Evolutionary conservation across 2,888 invertebrate genomes (phyloP).

Genomic region (Drosophila anceps): DNA sequence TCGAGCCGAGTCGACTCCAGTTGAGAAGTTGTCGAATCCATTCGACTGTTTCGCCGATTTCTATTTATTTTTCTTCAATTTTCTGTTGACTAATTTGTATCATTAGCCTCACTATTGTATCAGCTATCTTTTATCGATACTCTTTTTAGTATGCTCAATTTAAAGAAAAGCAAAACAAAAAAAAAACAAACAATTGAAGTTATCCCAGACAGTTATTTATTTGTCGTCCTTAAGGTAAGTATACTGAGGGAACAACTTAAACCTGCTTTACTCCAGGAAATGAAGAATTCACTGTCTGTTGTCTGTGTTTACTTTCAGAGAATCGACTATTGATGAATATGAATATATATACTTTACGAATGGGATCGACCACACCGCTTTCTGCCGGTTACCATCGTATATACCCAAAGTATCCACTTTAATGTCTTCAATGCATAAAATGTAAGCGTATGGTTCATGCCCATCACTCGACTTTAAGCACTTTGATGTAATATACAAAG

Average conservation of each 20-base stretch:
- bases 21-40: not conserved
- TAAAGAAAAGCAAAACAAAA: not conserved
- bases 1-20: not conserved
- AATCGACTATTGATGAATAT: too few species aligned
- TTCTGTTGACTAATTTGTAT: conserved; percentile 34
- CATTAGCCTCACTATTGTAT: conserved; percentile 6
- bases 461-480: not conserved
- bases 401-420: too few species aligned
- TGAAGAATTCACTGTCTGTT: not conserved
- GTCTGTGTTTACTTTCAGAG: not conserved
- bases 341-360: too few species aligned
- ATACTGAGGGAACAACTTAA: not conserved
- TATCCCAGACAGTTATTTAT: not conserved
- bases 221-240: not conserved
- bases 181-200: not conserved
- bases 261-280: not conserved
- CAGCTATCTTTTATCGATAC: not conserved
- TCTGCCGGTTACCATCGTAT: too few species aligned
- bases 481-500: not conserved
- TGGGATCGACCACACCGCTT: too few species aligned
- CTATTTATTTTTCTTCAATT: conserved; percentile 6
- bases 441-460: too few species aligned
- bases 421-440: too few species aligned
- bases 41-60: conserved; percentile 1
- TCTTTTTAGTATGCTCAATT: not conserved